These are phyloP conservation scores for Nixonia krombeini DNA, from an alignment of 1,140 invertebrate species.

Conservation along the genomic window DNA sequence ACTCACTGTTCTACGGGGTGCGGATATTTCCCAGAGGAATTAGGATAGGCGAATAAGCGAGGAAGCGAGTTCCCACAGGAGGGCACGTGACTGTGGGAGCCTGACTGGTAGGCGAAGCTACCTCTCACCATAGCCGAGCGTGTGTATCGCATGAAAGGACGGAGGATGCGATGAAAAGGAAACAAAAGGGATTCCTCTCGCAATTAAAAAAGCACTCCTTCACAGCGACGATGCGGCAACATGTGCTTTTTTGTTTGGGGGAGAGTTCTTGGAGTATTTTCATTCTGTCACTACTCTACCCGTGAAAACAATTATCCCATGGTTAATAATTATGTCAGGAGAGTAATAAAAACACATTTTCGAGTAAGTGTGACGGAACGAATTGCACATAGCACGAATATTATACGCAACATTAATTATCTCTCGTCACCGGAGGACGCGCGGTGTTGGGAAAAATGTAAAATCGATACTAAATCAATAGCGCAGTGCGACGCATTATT, in stretches of 20 bases:
- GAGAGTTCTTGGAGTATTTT: background rate
- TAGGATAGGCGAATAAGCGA: slow-evolving; percentile 36
- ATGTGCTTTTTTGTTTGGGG: slow-evolving; percentile 31
- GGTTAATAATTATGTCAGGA: no score
- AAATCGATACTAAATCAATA: no score
- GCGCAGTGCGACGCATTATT: no score
- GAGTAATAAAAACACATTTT: no score
- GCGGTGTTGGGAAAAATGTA: no score
- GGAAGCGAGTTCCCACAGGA: slow-evolving; percentile 60
- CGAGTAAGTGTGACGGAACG: no score
- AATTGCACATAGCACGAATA: no score
- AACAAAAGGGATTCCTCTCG: slow-evolving; percentile 52
- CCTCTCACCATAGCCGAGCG: no score
- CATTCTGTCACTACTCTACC: slow-evolving; percentile 18
- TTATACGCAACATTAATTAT: no score
- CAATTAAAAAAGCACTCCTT: slow-evolving; percentile 52
- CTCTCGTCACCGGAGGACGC: no score
- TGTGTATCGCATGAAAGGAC: slow-evolving; percentile 14
- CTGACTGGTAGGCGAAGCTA: no score
- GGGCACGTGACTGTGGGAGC: slow-evolving; percentile 57
- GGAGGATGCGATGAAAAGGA: slow-evolving; percentile 46
- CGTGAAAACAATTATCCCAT: no score
- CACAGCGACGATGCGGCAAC: slow-evolving; percentile 1
- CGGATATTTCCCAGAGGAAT: slow-evolving; percentile 69
- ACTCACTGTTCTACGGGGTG: slow-evolving; percentile 40